Evolutionary conservation across 1,140 invertebrate genomes (phyloP).

Genomic region (Brachionus koreanus): DNA sequence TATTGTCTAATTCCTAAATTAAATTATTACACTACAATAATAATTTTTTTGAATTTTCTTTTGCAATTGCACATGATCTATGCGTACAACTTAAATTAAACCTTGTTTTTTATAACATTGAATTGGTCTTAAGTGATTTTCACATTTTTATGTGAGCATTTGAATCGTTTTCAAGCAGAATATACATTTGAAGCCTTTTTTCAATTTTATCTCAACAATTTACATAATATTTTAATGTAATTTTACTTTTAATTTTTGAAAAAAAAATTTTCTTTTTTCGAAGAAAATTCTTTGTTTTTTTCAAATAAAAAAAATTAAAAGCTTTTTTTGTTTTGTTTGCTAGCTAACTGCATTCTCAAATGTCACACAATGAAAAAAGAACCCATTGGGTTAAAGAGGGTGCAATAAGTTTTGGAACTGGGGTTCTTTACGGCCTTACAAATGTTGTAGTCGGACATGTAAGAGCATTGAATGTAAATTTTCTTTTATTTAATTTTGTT

Average conservation of each 20-base stretch:
- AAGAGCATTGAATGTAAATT: neutral
- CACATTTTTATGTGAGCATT: neutral
- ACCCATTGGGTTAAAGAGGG: slow-evolving; percentile 53
- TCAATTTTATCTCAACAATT: neutral
- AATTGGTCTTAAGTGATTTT: neutral
- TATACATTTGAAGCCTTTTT: neutral
- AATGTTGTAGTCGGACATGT: slow-evolving; percentile 52
- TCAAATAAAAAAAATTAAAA: neutral
- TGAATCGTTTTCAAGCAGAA: neutral
- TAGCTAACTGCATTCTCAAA: slow-evolving; percentile 19
- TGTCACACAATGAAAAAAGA: slow-evolving; percentile 55
- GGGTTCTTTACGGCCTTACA: slow-evolving; percentile 54
- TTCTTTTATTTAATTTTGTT: neutral
- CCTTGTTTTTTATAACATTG: neutral
- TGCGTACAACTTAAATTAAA: neutral
- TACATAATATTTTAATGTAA: neutral
- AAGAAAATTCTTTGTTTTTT: neutral
- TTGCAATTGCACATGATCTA: neutral
- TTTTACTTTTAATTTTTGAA: neutral
- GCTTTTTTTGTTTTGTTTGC: neutral
- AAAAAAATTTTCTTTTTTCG: neutral
- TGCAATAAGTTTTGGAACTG: slow-evolving; percentile 53
- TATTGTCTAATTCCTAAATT: neutral
- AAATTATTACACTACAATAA: too few species aligned
- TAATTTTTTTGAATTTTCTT: neutral